phyloP scores from a whole-genome alignment of 1,140 invertebrate genomes.

The Muscidifurax raptorellus region DNA sequence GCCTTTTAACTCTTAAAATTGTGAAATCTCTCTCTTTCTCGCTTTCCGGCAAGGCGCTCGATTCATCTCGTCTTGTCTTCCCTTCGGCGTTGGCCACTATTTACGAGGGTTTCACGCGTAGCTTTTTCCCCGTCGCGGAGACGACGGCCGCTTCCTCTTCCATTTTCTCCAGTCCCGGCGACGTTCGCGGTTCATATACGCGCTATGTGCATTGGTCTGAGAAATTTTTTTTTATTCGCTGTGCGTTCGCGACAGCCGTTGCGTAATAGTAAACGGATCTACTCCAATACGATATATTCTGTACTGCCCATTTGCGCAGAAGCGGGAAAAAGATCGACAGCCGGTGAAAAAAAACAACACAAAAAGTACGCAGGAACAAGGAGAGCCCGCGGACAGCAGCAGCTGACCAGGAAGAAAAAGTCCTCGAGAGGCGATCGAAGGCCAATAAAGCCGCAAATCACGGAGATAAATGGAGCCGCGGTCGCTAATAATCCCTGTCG shows the following conservation, averaged over 20 bases:
- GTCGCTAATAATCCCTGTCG: conserved; percentile 42
- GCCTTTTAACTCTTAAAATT: conserved; percentile 36
- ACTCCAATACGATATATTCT: no score
- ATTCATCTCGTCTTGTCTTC: conserved; percentile 11
- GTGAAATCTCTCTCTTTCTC: conserved; percentile 18
- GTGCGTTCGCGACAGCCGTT: no score
- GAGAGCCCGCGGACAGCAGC: background rate
- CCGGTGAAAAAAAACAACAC: background rate
- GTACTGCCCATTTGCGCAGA: no score
- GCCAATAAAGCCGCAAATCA: conserved; percentile 43
- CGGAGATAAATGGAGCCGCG: conserved; percentile 41
- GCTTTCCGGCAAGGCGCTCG: background rate
- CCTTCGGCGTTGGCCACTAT: conserved; percentile 18
- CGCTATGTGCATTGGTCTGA: background rate
- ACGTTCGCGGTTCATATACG: no score
- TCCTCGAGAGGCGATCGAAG: background rate
- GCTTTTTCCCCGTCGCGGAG: background rate
- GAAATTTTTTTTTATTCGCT: background rate
- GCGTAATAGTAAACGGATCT: no score
- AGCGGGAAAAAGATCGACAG: no score
- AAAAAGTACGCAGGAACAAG: background rate
- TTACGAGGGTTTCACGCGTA: conserved; percentile 8
- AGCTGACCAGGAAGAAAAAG: background rate
- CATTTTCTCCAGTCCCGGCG: background rate
- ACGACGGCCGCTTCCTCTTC: background rate